phyloP scores from a whole-genome alignment of 1,140 invertebrate genomes.

The Orius insidiosus region DNA sequence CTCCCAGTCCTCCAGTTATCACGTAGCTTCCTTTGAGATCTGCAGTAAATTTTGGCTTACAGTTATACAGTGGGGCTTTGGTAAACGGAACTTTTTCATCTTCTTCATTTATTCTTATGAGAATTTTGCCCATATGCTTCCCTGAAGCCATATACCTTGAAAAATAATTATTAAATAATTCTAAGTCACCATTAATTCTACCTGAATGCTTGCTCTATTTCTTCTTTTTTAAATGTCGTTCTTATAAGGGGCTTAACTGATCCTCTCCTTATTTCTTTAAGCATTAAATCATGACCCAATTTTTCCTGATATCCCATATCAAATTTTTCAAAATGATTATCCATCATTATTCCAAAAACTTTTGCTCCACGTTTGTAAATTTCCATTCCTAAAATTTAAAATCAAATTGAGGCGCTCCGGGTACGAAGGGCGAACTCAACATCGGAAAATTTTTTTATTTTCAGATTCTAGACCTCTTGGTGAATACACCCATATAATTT shows the following conservation, averaged over 20 bases:
- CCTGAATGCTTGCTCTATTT: conserved; percentile 46
- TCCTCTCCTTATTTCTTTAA: conserved; percentile 44
- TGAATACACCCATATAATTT: too few relatives aligned
- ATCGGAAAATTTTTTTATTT: too few relatives aligned
- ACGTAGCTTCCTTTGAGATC: conserved; percentile 33
- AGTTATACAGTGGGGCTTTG: neutral
- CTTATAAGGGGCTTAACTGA: conserved; percentile 40
- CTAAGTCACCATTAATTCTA: neutral
- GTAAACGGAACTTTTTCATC: conserved; percentile 22
- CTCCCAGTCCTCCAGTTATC: conserved; percentile 53
- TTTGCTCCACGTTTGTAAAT: conserved; percentile 67
- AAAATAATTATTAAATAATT: too few relatives aligned
- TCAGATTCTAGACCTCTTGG: too few relatives aligned
- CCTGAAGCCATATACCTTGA: conserved; percentile 57
- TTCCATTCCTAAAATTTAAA: conserved; percentile 27
- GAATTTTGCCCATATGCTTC: conserved; percentile 75
- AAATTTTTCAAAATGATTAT: conserved; percentile 23
- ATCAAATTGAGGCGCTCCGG: too few relatives aligned
- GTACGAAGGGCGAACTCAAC: too few relatives aligned
- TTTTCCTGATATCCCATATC: conserved; percentile 21
- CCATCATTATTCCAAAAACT: conserved; percentile 75
- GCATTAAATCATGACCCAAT: conserved; percentile 32
- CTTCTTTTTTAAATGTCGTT: conserved; percentile 37
- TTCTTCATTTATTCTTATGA: conserved; percentile 47
- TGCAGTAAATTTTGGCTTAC: conserved; percentile 28